Base-by-base conservation (phyloP, 2,113 vertebrate genomes). In the Dryoscopus gambensis region DNA sequence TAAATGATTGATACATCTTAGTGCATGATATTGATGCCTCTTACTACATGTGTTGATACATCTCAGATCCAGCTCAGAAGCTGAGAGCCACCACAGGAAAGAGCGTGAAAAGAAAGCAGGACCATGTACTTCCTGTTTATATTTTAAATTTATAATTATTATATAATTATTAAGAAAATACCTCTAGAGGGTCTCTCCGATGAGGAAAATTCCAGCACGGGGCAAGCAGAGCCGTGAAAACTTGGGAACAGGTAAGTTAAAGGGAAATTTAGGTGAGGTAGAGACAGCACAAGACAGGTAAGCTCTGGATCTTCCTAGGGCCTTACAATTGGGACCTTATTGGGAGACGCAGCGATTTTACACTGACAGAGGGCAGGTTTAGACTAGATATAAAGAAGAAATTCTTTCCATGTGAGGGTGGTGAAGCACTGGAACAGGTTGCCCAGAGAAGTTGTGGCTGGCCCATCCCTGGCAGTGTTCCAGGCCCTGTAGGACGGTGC, bases 241-340 rank as follows among this genome's bases (percentile, higher is more conserved):
- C 39, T 18, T 20, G 33, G 10, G 44, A 63, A 67, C 0, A 3
- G 31, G 25, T 10, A 44, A 31, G 10, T n/a, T 28, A 4, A 37
- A 19, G 18, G 31, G 42, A 50, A 76, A 55, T 25, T 25, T 11
- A 19, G 7, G 16, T 25, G 40, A 52, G 31, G 13, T 13, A 19
- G 40, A 46, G 40, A 33, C 8, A 39, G 27, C 0, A 13, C 39
- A 46, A 49, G 52, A 52, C 24, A 57, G 42, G 2, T 3, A 16
- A 64, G 30, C 47, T 42, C n/a, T 76, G 49, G n/a, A 30, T 55
- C 63, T 62, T 40, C 40, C n/a, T 40, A 25, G 20, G 9, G 68
- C 28, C 53, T 68, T 27, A 47, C 30, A 44, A 0, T 0, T 20
- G 44, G 30, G 65, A 39, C 27, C 11, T 47, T 39, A 16, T 0